Percentiles rank a stretch among this genome's conserved stretches.
Evolutionary conservation across 2,888 invertebrate genomes (phyloP).

Genomic region (Patella pellucida): DNA sequence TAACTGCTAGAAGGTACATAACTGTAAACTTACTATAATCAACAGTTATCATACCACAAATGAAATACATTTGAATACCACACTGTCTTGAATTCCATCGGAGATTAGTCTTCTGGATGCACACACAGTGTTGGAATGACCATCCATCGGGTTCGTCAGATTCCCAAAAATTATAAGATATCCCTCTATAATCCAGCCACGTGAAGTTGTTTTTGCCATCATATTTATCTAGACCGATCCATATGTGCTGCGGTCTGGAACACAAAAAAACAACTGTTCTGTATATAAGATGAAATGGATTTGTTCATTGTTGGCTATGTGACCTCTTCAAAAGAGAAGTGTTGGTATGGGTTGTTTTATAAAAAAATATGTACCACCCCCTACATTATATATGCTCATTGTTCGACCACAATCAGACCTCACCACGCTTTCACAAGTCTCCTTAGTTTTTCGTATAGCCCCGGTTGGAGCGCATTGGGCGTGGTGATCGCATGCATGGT

Average conservation of each 20-base stretch:
- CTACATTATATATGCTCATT: too few relatives aligned
- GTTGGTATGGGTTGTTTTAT: too few relatives aligned
- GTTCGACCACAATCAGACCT: too few relatives aligned
- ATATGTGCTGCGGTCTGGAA: background rate
- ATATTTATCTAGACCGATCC: constrained; percentile 2
- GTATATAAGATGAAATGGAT: too few relatives aligned
- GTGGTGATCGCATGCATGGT: too few relatives aligned
- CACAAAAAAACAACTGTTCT: too few relatives aligned
- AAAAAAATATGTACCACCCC: too few relatives aligned
- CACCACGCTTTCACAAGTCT: too few relatives aligned
- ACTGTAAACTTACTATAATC: background rate
- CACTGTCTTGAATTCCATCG: background rate
- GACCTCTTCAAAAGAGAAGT: too few relatives aligned
- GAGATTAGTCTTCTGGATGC: background rate
- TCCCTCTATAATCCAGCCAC: background rate
- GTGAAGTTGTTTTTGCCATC: background rate
- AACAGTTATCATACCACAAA: background rate
- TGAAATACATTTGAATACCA: background rate
- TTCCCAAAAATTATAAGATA: background rate
- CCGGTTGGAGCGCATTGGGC: too few relatives aligned
- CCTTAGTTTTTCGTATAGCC: too few relatives aligned
- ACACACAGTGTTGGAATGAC: background rate
- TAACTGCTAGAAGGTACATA: background rate
- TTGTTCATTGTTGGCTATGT: too few relatives aligned
- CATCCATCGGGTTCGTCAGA: background rate